Evolutionary conservation across 2,797 vertebrate species (phyloP).

Genomic region (Poliocrania exsul): DNA sequence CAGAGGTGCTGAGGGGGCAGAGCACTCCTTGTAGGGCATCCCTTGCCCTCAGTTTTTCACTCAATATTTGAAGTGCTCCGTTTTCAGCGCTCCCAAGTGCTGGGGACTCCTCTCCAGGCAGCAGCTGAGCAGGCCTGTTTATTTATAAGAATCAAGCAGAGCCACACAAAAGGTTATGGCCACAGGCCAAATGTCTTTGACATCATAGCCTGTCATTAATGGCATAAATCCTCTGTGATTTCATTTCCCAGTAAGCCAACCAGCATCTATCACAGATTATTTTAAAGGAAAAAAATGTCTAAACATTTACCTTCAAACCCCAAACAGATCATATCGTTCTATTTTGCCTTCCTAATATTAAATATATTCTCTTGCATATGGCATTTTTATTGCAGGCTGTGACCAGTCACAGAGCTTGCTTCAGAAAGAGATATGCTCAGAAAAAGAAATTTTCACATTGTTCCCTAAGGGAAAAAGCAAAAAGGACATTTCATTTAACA

Average conservation of each 20-base stretch:
- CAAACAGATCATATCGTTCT: constrained; percentile 55
- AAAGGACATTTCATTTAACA: background rate
- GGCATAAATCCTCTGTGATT: constrained; percentile 66
- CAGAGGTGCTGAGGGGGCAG: background rate
- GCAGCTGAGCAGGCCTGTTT: constrained; percentile 36
- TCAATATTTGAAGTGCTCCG: background rate
- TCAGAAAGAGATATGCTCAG: background rate
- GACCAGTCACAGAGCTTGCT: background rate
- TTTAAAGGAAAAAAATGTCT: constrained; percentile 52
- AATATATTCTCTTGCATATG: constrained; percentile 44
- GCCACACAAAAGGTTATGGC: constrained; percentile 66
- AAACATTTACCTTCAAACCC: constrained; percentile 63
- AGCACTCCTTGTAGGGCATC: background rate
- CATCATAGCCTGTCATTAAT: constrained; percentile 64
- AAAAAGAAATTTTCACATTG: constrained; percentile 53
- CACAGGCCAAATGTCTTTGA: constrained; percentile 54
- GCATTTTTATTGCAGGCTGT: constrained; percentile 54
- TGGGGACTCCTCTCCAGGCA: constrained; percentile 28
- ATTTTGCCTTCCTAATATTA: constrained; percentile 4
- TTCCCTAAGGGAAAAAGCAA: constrained; percentile 52
- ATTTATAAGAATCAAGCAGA: constrained; percentile 45
- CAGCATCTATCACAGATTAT: constrained; percentile 54
- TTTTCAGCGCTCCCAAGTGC: background rate
- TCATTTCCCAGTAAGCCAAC: constrained; percentile 63
- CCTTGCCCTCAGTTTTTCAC: background rate